Conservation (phyloP, 2,113 vertebrate genomes). For the Dromaius novaehollandiae region DNA sequence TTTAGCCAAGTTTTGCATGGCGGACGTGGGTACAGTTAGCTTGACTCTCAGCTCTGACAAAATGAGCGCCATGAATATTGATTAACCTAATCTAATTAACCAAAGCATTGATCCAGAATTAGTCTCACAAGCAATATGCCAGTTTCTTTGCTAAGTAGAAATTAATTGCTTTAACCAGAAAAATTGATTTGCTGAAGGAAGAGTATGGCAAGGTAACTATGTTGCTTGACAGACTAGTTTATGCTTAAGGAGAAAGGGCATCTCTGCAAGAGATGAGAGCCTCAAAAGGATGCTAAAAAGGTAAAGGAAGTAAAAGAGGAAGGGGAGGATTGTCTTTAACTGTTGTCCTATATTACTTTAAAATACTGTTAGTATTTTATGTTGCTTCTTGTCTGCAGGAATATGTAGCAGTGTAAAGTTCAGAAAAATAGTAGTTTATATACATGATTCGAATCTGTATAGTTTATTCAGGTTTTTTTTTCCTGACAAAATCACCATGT, state of each 20-base stretch:
- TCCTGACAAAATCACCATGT: neutral
- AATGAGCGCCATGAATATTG: neutral
- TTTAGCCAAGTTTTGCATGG: neutral
- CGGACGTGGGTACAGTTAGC: neutral
- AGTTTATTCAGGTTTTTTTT: neutral
- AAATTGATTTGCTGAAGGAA: neutral
- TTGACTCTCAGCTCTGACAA: neutral
- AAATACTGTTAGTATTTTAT: neutral
- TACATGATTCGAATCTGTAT: neutral
- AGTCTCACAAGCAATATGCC: neutral
- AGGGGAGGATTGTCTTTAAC: neutral
- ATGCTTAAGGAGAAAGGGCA: neutral
- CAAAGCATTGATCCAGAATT: neutral
- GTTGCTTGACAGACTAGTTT: neutral
- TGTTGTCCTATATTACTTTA: neutral
- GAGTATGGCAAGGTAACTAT: neutral
- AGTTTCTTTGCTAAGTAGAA: neutral
- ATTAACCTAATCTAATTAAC: neutral
- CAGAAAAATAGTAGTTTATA: neutral
- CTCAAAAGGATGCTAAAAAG: neutral
- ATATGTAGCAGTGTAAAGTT: neutral
- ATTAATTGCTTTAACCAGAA: neutral
- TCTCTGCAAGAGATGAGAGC: neutral
- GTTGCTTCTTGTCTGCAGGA: neutral
- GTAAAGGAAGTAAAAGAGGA: neutral